Evolutionary conservation across 1,140 invertebrate species (phyloP).

Genomic region (Spodoptera frugiperda): DNA sequence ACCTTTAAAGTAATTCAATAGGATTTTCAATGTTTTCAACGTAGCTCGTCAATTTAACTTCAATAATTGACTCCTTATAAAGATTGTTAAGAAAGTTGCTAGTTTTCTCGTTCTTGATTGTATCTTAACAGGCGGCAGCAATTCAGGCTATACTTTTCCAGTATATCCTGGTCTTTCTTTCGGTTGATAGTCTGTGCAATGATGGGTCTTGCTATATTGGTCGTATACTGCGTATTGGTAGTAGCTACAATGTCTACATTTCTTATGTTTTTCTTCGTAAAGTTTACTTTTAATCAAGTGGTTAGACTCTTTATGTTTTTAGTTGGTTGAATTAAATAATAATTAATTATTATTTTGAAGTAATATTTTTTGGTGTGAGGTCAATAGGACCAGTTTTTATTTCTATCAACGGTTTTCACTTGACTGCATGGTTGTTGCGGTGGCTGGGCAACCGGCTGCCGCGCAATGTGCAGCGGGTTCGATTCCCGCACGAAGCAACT

Average conservation of each 20-base stretch:
- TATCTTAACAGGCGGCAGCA: not conserved
- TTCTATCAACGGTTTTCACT: too few relatives aligned
- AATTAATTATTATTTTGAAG: too few relatives aligned
- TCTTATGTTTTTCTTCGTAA: constrained; percentile 1
- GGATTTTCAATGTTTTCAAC: constrained; percentile 63
- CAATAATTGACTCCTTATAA: constrained; percentile 56
- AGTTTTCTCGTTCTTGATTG: constrained; percentile 19
- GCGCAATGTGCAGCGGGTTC: too few relatives aligned
- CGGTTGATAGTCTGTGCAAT: not conserved
- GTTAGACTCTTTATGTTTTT: not conserved
- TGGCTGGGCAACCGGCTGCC: too few relatives aligned
- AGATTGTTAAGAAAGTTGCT: constrained; percentile 26
- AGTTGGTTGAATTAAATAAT: too few relatives aligned
- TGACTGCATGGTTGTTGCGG: too few relatives aligned
- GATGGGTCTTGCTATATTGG: not conserved
- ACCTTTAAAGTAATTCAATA: constrained; percentile 75
- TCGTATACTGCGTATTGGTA: too few relatives aligned
- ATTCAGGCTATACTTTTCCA: too few relatives aligned
- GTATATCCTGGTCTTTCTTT: not conserved
- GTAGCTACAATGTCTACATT: not conserved
- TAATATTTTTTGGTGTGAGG: too few relatives aligned
- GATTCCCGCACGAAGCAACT: too few relatives aligned
- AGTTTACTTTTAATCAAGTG: constrained; percentile 4
- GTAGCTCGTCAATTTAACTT: constrained; percentile 51
- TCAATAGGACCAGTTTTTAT: too few relatives aligned